Evolutionary conservation across 2,888 invertebrate genomes (phyloP), one percentile per base, ranked within the genome.

Genomic region (Brachypalpus laphriformis): DNA sequence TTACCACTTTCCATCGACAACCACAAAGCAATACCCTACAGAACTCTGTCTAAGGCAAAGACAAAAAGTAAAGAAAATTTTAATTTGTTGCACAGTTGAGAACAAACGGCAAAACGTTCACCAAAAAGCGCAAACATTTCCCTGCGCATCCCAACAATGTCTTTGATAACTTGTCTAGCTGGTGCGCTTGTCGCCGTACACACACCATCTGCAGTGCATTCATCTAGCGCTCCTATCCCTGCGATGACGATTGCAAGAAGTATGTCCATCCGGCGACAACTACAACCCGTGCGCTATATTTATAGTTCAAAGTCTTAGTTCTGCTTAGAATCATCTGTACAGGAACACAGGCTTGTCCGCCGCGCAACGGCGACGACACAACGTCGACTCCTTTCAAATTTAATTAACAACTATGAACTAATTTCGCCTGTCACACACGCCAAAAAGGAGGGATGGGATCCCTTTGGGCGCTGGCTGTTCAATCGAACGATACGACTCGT

Each of bases 321-420:
- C 63, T 66, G 72, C 78, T 83, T 71, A 83, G 78, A 83, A 74
- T 65, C 78, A 78, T 72, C 63, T 59, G 31, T 11, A 11, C 6
- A 14, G 11, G 68, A 70, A 61, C 49, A 31, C 54, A 37, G 56
- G 75, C 81, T 81, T 61, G 68, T 63, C 75, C 47, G 74, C 31
- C 31, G 22, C 14, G 14, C 37, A 68, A 76, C 57, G 34, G 71
- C 83, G 74, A 80, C 83, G 75, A 80, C 80, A 85, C 80, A 80
- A 71, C 80, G 81, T 66, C 70, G 81, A 76, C 85, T 85, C 81
- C 85, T 85, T 81, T 91, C 91, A 91, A 89, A 90, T 89, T 89
- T 91, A 91, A 91, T 91, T 91, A 91, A 90, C 91, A 89, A 89
- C 91, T 89, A 89, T 90, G 90, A 90, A 90, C 90, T 90, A 91